phyloP scores from a whole-genome alignment of 2,113 vertebrate species.

The Phrynosoma blainvillii region DNA sequence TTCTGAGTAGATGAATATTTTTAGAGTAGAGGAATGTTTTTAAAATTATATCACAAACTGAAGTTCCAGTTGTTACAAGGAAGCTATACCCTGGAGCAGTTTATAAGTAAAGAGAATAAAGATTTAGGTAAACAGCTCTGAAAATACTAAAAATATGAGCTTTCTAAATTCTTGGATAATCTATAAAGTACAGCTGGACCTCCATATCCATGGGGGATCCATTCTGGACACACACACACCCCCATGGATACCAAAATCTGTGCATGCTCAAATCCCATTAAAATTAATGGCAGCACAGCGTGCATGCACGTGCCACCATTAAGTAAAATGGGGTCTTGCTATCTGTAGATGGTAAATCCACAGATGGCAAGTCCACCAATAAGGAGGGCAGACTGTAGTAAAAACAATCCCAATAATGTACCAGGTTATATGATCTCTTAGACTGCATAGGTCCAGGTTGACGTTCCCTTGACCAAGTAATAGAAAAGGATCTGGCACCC shows the following conservation, averaged over 20 bases:
- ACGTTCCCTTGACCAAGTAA: background rate
- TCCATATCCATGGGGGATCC: too few species aligned
- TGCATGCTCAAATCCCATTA: too few species aligned
- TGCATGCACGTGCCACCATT: too few species aligned
- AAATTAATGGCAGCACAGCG: too few species aligned
- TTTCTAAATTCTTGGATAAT: background rate
- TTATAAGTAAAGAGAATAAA: background rate
- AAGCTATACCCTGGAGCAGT: background rate
- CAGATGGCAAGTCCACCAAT: too few species aligned
- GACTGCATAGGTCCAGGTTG: background rate
- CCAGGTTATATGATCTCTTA: background rate
- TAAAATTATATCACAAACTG: background rate
- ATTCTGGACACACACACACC: too few species aligned
- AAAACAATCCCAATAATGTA: background rate
- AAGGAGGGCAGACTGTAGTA: background rate
- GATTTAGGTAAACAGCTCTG: background rate
- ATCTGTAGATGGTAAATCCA: too few species aligned
- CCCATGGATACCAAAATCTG: too few species aligned
- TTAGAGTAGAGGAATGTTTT: background rate
- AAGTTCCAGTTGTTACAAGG: background rate
- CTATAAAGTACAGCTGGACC: background rate
- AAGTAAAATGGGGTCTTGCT: too few species aligned
- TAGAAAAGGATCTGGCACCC: background rate
- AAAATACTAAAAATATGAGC: background rate
- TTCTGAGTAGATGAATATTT: background rate